A percentile compares a stretch with the other conserved stretches of the same genome.
These are phyloP conservation scores for Drosophila pectinifera DNA, from an alignment of 1,140 invertebrate species.

Conservation along the genomic window DNA sequence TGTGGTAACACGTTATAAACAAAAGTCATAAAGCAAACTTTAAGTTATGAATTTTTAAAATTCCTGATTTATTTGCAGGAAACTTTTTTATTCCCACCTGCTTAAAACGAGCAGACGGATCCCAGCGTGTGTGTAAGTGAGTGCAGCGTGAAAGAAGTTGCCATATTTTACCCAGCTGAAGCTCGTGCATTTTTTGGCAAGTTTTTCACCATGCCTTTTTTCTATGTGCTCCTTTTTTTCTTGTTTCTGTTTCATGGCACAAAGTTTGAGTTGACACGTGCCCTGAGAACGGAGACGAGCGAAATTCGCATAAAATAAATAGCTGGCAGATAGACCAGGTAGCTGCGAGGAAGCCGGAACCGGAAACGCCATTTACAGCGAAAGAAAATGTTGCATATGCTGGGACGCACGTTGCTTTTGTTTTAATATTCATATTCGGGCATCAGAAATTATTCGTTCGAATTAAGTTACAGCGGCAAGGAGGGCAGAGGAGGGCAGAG, in stretches of 20 bases:
- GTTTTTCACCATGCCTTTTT: constrained; percentile 45
- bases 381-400: constrained; percentile 52
- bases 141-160: constrained; percentile 48
- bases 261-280: constrained; percentile 72
- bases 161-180: constrained; percentile 20
- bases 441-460: constrained; percentile 77
- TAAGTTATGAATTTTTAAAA: constrained; percentile 82
- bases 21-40: constrained; percentile 79
- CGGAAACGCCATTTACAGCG: constrained; percentile 71
- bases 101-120: constrained; percentile 14
- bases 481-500: background rate
- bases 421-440: constrained; percentile 83
- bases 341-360: constrained; percentile 42
- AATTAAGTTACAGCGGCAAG: constrained; percentile 67
- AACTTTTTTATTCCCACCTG: constrained; percentile 55
- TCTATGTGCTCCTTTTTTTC: background rate
- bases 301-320: constrained; percentile 65
- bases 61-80: constrained; percentile 75
- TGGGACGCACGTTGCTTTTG: constrained; percentile 57
- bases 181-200: constrained; percentile 53
- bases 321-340: constrained; percentile 43
- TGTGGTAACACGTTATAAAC: constrained; percentile 66
- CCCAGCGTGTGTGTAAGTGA: constrained; percentile 19
- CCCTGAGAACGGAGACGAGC: constrained; percentile 54
- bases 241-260: constrained; percentile 15